Evolutionary conservation across 2,113 vertebrate species (phyloP), one percentile per base, ranked within the genome.

Genomic region (Agelaius phoeniceus): DNA sequence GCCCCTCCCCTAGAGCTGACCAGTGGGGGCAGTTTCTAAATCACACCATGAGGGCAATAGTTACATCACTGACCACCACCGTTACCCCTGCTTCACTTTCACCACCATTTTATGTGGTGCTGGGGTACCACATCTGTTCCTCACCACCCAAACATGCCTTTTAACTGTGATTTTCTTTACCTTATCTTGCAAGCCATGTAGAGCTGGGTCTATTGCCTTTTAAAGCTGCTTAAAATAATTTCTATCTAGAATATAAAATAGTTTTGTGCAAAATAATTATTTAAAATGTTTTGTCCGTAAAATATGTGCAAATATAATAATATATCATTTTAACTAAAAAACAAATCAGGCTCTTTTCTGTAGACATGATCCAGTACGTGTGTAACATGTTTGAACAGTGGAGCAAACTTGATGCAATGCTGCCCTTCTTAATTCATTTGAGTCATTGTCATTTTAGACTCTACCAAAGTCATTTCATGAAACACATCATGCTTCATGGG

Each of bases 401-500:
- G 7, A 89, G 28, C 41, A 72, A 63, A 49, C 61, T 57, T 87
- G 41, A 18, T 75, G 66, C 21, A 37, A 4, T 55, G 49, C 37
- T 81, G 26, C 76, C 44, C n/a, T 49, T 87, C 41, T 75, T 80
- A 88, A 94, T 83, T 90, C 17, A 20, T 67, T 75, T 57, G 59
- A 90, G 59, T 74, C 48, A 17, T 15, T 90, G 83, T 65, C 49
- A 35, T 74, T 87, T 73, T 78, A 84, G 57, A 74, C 84, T 86
- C 35, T 63, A 67, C 41, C 61, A 61, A 76, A 94, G 76, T 90
- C 61, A 81, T 92, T 96, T 90, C 61, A 35, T 87, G 76, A 94
- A 94, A 84, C 21, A 63, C 48, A 74, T 77, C 35, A 52, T 90
- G 90, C 65, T 95, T 83, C 93, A 77, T 84, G 90, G 83, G 73